These are phyloP conservation scores for Prunella himalayana DNA, from an alignment of 2,113 vertebrate species.

Conservation along the genomic window DNA sequence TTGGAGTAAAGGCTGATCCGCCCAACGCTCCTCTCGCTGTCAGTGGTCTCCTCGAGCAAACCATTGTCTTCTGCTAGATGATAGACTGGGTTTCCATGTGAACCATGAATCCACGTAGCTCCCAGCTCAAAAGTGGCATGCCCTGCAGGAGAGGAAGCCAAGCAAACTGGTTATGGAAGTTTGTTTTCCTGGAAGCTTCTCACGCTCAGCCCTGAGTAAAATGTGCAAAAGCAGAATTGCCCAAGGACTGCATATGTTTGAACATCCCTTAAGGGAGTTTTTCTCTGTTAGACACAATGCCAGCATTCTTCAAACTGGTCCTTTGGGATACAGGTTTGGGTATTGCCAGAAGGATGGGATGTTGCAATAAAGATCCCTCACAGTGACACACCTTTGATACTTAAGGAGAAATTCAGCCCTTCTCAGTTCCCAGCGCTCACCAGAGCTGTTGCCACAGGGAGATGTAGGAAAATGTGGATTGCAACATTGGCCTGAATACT, in stretches of 20 bases:
- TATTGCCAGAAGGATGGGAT: neutral
- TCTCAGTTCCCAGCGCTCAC: neutral
- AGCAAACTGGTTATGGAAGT: neutral
- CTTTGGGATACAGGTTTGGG: neutral
- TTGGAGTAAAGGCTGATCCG: slow-evolving; percentile 97
- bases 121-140: slow-evolving; percentile 95
- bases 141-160: slow-evolving; percentile 67
- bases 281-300: neutral
- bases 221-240: neutral
- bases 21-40: slow-evolving; percentile 88
- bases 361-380: neutral
- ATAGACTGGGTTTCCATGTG: slow-evolving; percentile 95
- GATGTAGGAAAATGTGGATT: neutral
- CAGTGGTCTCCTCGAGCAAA: slow-evolving; percentile 92
- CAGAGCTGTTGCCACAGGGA: neutral
- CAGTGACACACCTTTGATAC: neutral
- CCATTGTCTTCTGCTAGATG: slow-evolving; percentile 98
- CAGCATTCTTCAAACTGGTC: neutral
- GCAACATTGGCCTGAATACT: neutral
- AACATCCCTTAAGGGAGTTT: neutral
- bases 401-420: neutral
- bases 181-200: neutral
- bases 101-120: slow-evolving; percentile 99
- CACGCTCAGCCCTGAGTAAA: neutral
- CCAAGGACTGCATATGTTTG: neutral